Evolutionary conservation across 2,888 invertebrate species (phyloP).

Genomic region (Machimus rusticus): DNA sequence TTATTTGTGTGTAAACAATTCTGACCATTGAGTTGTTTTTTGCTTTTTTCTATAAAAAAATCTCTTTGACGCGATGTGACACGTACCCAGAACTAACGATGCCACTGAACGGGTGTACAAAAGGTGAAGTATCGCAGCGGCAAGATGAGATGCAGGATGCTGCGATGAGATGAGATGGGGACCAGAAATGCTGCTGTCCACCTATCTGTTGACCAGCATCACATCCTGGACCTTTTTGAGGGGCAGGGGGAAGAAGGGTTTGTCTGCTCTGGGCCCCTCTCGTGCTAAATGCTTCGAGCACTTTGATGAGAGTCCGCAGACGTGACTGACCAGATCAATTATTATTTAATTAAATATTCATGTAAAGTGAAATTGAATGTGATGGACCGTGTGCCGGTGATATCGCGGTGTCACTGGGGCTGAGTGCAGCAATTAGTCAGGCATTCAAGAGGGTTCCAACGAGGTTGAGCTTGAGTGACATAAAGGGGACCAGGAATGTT

Average conservation of each 20-base stretch:
- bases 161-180: neutral
- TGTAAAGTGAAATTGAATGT: neutral
- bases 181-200: neutral
- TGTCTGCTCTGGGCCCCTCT: neutral
- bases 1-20: constrained; percentile 21
- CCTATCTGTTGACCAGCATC: constrained; percentile 16
- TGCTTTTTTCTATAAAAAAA: neutral
- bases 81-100: constrained; percentile 26
- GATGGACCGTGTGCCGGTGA: neutral
- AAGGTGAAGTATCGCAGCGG: constrained; percentile 13
- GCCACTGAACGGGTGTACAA: constrained; percentile 6
- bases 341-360: constrained; percentile 32
- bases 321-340: constrained; percentile 31
- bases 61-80: constrained; percentile 30
- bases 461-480: neutral
- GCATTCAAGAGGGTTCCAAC: neutral
- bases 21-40: constrained; percentile 33
- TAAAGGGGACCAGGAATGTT: neutral
- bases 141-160: neutral
- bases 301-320: neutral
- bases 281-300: neutral
- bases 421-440: neutral
- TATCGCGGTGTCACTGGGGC: neutral
- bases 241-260: neutral
- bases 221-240: neutral